Conservation (phyloP, 2,113 vertebrate genomes). For the Mesitornis unicolor region DNA sequence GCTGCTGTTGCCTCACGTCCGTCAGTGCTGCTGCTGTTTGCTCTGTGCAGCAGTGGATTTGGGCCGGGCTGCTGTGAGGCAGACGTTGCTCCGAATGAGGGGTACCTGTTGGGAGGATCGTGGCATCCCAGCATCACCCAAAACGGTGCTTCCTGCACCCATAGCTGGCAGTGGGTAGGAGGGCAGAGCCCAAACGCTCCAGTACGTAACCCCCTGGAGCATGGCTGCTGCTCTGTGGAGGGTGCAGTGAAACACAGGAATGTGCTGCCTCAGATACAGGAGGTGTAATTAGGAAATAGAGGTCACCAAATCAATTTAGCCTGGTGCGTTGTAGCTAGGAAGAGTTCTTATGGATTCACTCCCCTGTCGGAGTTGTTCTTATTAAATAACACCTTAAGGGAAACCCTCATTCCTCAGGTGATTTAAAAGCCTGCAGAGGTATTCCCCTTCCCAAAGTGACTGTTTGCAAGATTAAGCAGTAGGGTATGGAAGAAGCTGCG, state of each 20-base stretch:
- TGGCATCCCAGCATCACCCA: background rate
- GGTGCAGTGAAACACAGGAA: background rate
- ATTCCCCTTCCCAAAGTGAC: background rate
- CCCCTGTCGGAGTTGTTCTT: background rate
- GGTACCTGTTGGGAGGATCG: background rate
- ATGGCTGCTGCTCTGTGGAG: background rate
- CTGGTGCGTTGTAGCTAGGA: background rate
- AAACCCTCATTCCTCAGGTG: background rate
- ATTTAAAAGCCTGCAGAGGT: background rate
- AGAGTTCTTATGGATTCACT: background rate
- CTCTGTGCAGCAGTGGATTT: conserved; percentile 30
- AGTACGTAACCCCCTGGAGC: background rate
- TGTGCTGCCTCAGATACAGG: background rate
- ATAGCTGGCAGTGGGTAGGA: background rate
- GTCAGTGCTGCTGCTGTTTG: conserved; percentile 67
- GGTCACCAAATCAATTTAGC: conserved; percentile 3
- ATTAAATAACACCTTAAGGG: background rate
- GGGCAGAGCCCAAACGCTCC: background rate
- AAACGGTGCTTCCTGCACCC: background rate
- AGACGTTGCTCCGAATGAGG: background rate
- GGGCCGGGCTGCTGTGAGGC: background rate
- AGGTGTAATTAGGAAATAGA: background rate
- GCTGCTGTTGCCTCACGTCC: conserved; percentile 71
- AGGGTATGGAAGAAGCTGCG: rapidly evolving
- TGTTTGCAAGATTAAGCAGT: background rate